Evolutionary conservation across 2,113 vertebrate species (phyloP).

Genomic region (Oryzias celebensis): DNA sequence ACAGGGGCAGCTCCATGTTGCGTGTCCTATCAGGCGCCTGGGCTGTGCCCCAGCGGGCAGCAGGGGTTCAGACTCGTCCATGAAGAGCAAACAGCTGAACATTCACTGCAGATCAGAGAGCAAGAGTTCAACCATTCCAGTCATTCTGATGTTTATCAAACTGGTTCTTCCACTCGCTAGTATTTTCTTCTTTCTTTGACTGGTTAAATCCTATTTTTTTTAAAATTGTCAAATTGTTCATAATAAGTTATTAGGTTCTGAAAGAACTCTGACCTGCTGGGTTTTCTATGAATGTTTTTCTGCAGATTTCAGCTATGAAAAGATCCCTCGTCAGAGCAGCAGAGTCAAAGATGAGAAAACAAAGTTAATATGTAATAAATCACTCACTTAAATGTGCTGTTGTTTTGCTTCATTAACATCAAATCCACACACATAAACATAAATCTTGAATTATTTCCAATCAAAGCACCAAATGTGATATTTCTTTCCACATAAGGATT

Average conservation of each 20-base stretch:
- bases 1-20: slow-evolving; percentile 27
- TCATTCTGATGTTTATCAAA: slow-evolving; percentile 70
- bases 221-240: background rate
- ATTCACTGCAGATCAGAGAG: background rate
- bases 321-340: no score
- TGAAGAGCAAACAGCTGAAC: slow-evolving; percentile 4
- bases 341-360: no score
- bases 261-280: background rate
- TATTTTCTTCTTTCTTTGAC: background rate
- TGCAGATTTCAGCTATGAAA: background rate
- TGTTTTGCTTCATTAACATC: no score
- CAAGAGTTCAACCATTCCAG: slow-evolving; percentile 42
- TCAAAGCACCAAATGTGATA: no score
- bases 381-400: no score
- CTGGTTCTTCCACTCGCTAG: slow-evolving; percentile 49
- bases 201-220: background rate
- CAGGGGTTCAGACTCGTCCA: slow-evolving; percentile 59
- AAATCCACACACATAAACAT: no score
- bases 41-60: slow-evolving; percentile 11
- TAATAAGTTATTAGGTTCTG: background rate
- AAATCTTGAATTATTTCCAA: no score
- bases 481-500: no score
- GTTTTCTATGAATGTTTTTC: background rate
- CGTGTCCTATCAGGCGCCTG: slow-evolving; percentile 10
- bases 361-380: no score